Evolutionary conservation across 1,140 invertebrate species (phyloP).

Genomic region (Pararge aegeria): DNA sequence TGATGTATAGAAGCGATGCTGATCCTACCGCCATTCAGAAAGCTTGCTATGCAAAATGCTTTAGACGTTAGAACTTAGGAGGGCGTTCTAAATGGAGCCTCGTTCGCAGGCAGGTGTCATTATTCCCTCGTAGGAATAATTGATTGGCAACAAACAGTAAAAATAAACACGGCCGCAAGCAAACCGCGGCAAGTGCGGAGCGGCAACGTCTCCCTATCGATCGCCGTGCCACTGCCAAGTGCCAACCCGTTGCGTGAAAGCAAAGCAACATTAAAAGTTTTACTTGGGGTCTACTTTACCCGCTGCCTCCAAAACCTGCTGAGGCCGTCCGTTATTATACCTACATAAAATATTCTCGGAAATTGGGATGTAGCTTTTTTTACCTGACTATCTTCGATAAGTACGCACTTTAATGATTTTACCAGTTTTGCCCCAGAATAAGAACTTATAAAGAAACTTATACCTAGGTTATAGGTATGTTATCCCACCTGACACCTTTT

Average conservation of each 20-base stretch:
- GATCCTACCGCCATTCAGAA: too few relatives aligned
- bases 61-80: neutral
- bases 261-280: constrained; percentile 37
- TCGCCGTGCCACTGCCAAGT: constrained; percentile 14
- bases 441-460: too few relatives aligned
- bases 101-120: constrained; percentile 53
- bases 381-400: too few relatives aligned
- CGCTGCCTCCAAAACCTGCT: constrained; percentile 29
- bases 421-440: too few relatives aligned
- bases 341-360: neutral
- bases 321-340: neutral
- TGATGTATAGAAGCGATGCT: too few relatives aligned
- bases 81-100: constrained; percentile 14
- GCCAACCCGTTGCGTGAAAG: constrained; percentile 30
- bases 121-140: constrained; percentile 52
- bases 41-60: too few relatives aligned
- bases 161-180: constrained; percentile 54
- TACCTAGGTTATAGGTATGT: too few relatives aligned
- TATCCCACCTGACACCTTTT: too few relatives aligned
- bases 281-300: constrained; percentile 5
- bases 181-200: constrained; percentile 28
- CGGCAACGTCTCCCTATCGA: constrained; percentile 48
- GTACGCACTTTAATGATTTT: too few relatives aligned
- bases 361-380: too few relatives aligned
- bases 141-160: constrained; percentile 69